Conservation (phyloP, 2,888 invertebrate species). For the Tenthredo mesomela region DNA sequence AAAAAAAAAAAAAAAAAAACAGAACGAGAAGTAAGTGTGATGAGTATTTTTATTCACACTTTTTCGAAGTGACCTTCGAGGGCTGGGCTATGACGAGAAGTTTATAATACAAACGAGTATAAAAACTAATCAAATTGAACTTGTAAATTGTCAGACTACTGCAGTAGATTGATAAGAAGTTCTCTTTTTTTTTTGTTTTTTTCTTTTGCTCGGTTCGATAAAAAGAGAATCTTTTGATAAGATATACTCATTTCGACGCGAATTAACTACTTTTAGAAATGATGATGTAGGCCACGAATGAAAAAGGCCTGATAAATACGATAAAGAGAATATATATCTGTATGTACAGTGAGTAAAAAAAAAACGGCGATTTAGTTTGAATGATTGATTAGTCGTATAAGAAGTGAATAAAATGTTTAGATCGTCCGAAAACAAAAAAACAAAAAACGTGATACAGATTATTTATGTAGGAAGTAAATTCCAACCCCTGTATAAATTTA, state of each 20-base stretch:
- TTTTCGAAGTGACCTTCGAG: constrained; percentile 13
- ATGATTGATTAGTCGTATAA: background rate
- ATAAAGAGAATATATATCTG: too few species aligned
- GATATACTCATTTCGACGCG: background rate
- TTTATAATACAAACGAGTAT: background rate
- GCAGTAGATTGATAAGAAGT: constrained; percentile 1
- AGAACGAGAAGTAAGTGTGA: background rate
- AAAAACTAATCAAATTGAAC: constrained; percentile 33
- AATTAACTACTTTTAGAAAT: background rate
- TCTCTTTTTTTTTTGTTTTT: too few species aligned
- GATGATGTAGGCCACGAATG: background rate
- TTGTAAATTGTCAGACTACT: constrained; percentile 8
- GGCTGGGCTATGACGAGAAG: background rate
- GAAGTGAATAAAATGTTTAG: background rate
- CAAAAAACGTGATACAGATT: background rate
- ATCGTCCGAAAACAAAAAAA: background rate
- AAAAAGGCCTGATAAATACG: background rate
- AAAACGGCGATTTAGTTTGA: background rate
- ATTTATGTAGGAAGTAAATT: background rate
- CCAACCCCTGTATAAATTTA: background rate
- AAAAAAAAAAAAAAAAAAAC: background rate
- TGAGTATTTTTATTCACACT: background rate
- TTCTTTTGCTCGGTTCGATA: background rate
- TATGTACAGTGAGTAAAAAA: too few species aligned
- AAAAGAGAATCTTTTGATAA: constrained; percentile 14